These are phyloP conservation scores for Aspidapion aeneum DNA, from an alignment of 2,888 invertebrate genomes.

Conservation along the genomic window DNA sequence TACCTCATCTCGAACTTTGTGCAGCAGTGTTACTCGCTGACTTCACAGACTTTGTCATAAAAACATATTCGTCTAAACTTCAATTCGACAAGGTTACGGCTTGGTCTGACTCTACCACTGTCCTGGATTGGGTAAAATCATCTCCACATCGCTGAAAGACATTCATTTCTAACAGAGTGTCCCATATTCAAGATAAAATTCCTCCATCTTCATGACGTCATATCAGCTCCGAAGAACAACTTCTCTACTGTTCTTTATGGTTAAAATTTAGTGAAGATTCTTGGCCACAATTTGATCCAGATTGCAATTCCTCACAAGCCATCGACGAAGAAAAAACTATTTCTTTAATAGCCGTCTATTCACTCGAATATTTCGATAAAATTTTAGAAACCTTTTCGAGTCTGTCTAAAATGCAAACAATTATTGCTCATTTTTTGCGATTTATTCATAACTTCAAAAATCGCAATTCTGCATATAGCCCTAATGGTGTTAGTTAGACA, in stretches of 20 bases:
- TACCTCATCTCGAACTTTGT: constrained; percentile 8
- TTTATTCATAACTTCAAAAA: too few relatives aligned
- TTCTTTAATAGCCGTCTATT: too few relatives aligned
- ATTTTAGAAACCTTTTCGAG: too few relatives aligned
- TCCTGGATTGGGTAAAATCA: constrained; percentile 2
- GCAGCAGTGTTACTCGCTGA: constrained; percentile 8
- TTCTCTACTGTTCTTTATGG: neutral
- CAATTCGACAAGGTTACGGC: constrained; percentile 16
- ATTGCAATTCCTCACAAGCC: too few relatives aligned
- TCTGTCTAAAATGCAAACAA: too few relatives aligned
- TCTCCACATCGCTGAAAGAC: constrained; percentile 9
- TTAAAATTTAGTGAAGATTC: too few relatives aligned
- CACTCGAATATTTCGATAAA: too few relatives aligned
- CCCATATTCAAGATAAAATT: constrained; percentile 12
- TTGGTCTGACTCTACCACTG: constrained; percentile 13
- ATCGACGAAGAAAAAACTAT: too few relatives aligned
- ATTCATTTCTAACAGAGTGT: constrained; percentile 15
- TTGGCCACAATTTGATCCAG: too few relatives aligned
- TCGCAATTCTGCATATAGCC: too few relatives aligned
- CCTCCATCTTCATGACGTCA: constrained; percentile 3
- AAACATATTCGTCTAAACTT: constrained; percentile 11
- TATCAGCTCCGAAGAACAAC: constrained; percentile 1
- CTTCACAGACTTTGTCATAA: neutral
- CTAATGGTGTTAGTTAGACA: too few relatives aligned
- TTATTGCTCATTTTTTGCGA: too few relatives aligned